Conservation (phyloP, 2,888 invertebrate genomes). For the Linyphia triangularis region DNA sequence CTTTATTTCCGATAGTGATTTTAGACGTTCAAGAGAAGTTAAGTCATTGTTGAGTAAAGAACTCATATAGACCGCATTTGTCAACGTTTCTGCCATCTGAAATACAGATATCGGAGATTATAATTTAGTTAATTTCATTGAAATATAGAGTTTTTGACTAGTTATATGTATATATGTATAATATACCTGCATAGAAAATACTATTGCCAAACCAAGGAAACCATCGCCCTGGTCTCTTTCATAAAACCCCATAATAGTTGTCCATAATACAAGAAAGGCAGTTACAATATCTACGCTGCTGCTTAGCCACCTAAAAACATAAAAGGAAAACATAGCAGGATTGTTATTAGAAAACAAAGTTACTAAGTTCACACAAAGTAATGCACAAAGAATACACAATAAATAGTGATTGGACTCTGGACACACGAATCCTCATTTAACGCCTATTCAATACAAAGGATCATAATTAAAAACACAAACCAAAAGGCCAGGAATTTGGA, state of each 20-base stretch:
- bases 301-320: constrained; percentile 87
- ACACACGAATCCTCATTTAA: too few species aligned
- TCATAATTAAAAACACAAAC: too few species aligned
- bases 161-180: background rate
- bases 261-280: constrained; percentile 95
- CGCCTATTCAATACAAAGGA: too few species aligned
- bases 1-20: constrained; percentile 81
- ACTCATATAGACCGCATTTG: constrained; percentile 82
- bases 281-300: constrained; percentile 97
- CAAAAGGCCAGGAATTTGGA: too few species aligned
- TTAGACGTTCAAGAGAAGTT: constrained; percentile 82
- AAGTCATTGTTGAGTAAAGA: constrained; percentile 82
- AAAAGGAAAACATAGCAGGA: background rate
- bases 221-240: constrained; percentile 87
- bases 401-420: too few species aligned
- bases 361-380: too few species aligned
- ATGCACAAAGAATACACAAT: too few species aligned
- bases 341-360: too few species aligned
- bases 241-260: constrained; percentile 93
- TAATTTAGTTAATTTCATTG: background rate
- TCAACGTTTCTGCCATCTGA: constrained; percentile 80
- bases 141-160: background rate
- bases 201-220: constrained; percentile 81
- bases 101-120: constrained; percentile 3
- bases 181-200: constrained; percentile 80